Percentiles rank a stretch among this genome's conserved stretches.
Evolutionary conservation across 2,113 vertebrate genomes (phyloP).

Genomic region (Atractosteus spatula): DNA sequence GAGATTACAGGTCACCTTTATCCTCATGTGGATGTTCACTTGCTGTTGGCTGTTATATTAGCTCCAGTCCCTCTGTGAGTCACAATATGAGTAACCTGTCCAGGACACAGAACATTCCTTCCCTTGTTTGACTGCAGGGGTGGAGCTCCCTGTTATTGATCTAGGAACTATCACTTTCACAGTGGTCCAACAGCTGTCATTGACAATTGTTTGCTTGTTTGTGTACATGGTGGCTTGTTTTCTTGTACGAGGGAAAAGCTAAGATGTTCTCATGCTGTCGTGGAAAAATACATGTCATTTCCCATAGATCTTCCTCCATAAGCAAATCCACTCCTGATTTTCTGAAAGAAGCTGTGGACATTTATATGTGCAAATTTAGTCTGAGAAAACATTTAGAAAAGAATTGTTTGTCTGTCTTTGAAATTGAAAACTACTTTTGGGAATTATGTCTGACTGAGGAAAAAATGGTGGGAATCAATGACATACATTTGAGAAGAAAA

Average conservation of each 20-base stretch:
- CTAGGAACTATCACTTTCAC: constrained; percentile 28
- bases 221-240: not conserved
- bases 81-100: constrained; percentile 22
- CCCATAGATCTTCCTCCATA: not conserved
- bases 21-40: no score
- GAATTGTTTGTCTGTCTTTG: no score
- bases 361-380: no score
- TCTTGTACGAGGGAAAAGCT: not conserved
- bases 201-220: not conserved
- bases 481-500: no score
- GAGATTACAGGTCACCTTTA: no score
- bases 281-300: not conserved
- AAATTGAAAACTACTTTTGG: no score
- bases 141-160: constrained; percentile 43
- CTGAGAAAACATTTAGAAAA: no score
- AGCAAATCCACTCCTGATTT: not conserved
- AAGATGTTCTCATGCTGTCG: not conserved
- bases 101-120: constrained; percentile 26
- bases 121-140: constrained; percentile 45
- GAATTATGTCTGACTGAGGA: no score
- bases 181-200: not conserved
- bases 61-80: constrained; percentile 13
- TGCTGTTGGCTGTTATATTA: not conserved
- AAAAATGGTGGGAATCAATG: no score
- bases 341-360: not conserved